Conservation (phyloP, 2,888 invertebrate genomes). For the Drosophila anomalipes region DNA sequence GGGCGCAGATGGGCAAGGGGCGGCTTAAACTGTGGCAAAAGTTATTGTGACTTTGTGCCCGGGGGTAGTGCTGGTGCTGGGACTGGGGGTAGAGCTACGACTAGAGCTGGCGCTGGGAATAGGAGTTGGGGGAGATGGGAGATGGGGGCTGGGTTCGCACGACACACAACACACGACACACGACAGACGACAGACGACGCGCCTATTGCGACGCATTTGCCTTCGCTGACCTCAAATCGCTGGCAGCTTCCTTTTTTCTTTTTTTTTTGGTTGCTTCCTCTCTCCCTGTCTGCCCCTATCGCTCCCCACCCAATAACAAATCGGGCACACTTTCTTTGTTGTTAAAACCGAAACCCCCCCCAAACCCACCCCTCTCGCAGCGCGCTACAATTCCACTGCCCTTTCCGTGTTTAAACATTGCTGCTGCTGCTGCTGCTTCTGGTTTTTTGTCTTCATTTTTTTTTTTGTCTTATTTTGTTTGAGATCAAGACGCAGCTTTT, state of each 20-base stretch:
- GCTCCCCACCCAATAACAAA: neutral
- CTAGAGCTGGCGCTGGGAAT: neutral
- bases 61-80: slow-evolving; percentile 34
- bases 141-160: neutral
- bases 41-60: slow-evolving; percentile 73
- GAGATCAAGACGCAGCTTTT: slow-evolving; percentile 60
- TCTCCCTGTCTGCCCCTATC: neutral
- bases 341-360: slow-evolving; percentile 8
- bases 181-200: slow-evolving; percentile 37
- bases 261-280: neutral
- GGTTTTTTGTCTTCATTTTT: slow-evolving; percentile 5
- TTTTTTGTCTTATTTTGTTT: slow-evolving; percentile 21
- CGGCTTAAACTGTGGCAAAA: slow-evolving; percentile 75
- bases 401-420: slow-evolving; percentile 47
- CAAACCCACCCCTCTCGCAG: neutral
- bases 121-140: neutral
- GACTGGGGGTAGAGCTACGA: neutral
- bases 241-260: slow-evolving; percentile 19
- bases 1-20: slow-evolving; percentile 38
- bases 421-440: slow-evolving; percentile 28
- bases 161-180: neutral
- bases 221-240: slow-evolving; percentile 68
- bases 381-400: slow-evolving; percentile 35
- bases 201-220: slow-evolving; percentile 71
- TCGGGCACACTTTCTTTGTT: slow-evolving; percentile 48